These are phyloP conservation scores for Anas acuta DNA, from an alignment of 2,797 vertebrate species.

Conservation along the genomic window DNA sequence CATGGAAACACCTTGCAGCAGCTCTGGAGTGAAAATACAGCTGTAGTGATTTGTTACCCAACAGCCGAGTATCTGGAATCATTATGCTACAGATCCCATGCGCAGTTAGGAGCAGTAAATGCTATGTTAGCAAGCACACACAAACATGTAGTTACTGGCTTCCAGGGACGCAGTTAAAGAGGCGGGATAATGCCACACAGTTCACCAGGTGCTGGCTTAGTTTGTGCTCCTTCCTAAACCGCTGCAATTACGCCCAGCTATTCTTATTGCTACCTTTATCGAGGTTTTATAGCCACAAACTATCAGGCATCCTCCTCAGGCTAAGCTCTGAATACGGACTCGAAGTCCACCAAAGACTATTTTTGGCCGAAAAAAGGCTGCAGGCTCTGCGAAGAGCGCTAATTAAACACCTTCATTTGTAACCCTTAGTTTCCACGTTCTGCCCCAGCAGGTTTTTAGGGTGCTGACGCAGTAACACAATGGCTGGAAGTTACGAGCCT, in stretches of 20 bases:
- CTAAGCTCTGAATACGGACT: background rate
- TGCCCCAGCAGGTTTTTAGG: background rate
- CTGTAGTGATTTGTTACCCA: background rate
- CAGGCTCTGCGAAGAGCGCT: background rate
- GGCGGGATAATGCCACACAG: background rate
- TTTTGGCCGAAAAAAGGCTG: background rate
- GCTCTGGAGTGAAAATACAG: background rate
- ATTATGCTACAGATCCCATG: background rate
- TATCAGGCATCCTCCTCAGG: background rate
- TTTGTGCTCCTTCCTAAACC: background rate
- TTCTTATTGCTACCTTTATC: background rate
- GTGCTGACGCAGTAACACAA: background rate
- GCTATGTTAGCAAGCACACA: background rate
- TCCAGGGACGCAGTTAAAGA: background rate
- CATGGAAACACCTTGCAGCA: fast-evolving
- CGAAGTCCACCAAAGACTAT: background rate
- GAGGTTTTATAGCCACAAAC: background rate
- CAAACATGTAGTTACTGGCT: conserved; percentile 17
- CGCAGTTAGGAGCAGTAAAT: conserved; percentile 61
- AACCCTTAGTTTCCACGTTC: background rate
- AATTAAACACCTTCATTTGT: background rate
- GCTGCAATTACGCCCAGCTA: background rate
- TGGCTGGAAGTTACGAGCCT: background rate
- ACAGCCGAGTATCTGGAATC: background rate
- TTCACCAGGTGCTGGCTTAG: background rate